These are phyloP conservation scores for Cabera pusaria DNA, from an alignment of 2,888 invertebrate genomes.

Conservation along the genomic window DNA sequence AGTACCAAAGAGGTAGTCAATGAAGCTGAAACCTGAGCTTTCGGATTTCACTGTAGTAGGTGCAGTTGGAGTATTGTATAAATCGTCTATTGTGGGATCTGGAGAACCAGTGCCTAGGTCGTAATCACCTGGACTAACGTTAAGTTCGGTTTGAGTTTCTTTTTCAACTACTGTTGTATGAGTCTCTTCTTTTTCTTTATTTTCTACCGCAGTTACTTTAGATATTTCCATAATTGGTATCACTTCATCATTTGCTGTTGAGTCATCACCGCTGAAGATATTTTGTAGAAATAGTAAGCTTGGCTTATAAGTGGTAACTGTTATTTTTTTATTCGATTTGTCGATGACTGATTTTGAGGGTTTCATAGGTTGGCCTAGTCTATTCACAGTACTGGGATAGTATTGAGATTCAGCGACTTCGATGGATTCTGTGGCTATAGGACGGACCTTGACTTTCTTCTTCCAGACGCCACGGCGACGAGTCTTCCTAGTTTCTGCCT, in stretches of 20 bases:
- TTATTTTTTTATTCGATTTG: conserved; percentile 53
- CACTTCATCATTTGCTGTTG: conserved; percentile 30
- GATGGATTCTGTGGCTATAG: conserved; percentile 84
- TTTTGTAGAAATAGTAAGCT: conserved; percentile 55
- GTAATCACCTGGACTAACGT: conserved; percentile 58
- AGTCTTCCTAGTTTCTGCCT: conserved; percentile 56
- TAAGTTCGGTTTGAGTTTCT: conserved; percentile 44
- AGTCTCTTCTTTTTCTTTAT: conserved; percentile 26
- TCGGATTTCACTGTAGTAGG: conserved; percentile 44
- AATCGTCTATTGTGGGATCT: conserved; percentile 60
- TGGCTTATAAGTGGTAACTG: conserved; percentile 71
- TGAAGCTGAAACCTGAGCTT: conserved; percentile 55
- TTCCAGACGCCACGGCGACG: conserved; percentile 87
- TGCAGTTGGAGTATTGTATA: conserved; percentile 58
- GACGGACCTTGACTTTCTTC: conserved; percentile 87
- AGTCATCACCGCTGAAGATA: conserved; percentile 51
- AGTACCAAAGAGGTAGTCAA: conserved; percentile 72
- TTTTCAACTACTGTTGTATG: conserved; percentile 37
- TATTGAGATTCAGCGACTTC: conserved; percentile 91
- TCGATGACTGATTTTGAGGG: conserved; percentile 30
- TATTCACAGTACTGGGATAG: conserved; percentile 83
- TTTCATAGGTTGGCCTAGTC: conserved; percentile 57
- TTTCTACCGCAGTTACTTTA: conserved; percentile 39
- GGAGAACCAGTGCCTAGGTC: conserved; percentile 70
- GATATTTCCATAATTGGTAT: conserved; percentile 51